These are phyloP conservation scores for Calameuta idolon DNA, from an alignment of 2,888 invertebrate genomes.

Conservation along the genomic window DNA sequence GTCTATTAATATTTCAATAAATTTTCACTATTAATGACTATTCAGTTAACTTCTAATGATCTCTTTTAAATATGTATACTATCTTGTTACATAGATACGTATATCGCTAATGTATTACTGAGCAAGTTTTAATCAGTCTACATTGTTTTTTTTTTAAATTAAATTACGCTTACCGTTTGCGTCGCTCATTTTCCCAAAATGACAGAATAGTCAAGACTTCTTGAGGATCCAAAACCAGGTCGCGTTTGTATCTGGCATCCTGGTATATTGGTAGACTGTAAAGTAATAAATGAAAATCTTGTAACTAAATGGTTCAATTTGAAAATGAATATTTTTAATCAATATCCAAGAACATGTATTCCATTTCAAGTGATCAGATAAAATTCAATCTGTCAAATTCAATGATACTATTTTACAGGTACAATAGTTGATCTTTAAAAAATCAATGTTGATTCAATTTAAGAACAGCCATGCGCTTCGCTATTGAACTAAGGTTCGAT, in stretches of 20 bases:
- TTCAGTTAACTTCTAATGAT: background rate
- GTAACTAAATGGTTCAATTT: background rate
- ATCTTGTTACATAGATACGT: background rate
- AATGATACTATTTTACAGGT: background rate
- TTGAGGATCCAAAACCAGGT: conserved; percentile 57
- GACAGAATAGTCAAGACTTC: conserved; percentile 62
- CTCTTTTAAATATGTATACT: no score
- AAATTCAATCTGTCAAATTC: background rate
- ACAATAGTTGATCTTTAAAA: background rate
- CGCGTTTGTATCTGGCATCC: conserved; percentile 61
- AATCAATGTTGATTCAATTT: background rate
- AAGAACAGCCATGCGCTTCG: background rate
- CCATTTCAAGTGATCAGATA: no score
- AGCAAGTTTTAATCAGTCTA: background rate
- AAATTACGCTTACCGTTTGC: conserved; percentile 44
- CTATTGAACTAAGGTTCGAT: background rate
- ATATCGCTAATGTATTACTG: background rate
- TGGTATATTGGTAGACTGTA: conserved; percentile 51
- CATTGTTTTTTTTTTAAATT: background rate
- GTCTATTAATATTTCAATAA: background rate
- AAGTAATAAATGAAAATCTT: conserved; percentile 16
- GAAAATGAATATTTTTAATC: background rate
- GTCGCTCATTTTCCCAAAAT: conserved; percentile 61
- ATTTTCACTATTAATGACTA: background rate
- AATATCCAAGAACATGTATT: background rate